Conservation (phyloP, 2,888 invertebrate species). For the Chouioia cunea region DNA sequence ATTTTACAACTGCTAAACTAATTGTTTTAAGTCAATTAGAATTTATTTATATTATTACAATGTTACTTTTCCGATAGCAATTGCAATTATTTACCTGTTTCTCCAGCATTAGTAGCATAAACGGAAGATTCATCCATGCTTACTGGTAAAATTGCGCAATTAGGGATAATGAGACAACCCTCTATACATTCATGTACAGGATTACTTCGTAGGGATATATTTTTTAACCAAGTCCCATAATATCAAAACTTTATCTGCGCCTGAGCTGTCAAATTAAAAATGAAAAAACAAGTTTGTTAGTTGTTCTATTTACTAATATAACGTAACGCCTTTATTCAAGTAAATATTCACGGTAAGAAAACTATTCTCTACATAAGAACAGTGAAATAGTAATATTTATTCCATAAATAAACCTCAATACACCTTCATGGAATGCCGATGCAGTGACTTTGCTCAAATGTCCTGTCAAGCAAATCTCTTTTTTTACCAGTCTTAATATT, state of each 20-base stretch:
- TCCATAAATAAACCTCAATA: constrained; percentile 70
- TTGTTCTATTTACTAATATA: too few species aligned
- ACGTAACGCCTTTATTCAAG: background rate
- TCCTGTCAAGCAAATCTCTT: constrained; percentile 76
- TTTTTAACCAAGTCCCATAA: constrained; percentile 82
- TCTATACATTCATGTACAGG: constrained; percentile 90
- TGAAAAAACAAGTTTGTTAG: too few species aligned
- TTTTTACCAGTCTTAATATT: constrained; percentile 76
- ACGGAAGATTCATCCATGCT: constrained; percentile 69
- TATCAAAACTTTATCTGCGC: constrained; percentile 90
- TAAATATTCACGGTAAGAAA: background rate
- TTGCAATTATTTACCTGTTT: constrained; percentile 73
- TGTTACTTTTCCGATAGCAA: too few species aligned
- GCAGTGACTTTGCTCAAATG: constrained; percentile 91
- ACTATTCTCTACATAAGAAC: background rate
- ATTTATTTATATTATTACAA: too few species aligned
- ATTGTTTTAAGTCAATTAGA: too few species aligned
- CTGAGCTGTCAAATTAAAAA: constrained; percentile 72
- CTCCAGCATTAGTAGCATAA: constrained; percentile 84
- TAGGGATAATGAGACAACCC: constrained; percentile 75
- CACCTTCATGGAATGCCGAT: constrained; percentile 77
- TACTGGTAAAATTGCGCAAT: constrained; percentile 68
- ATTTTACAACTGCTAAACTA: constrained; percentile 72
- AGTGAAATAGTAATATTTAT: background rate
- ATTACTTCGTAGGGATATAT: constrained; percentile 78